Evolutionary conservation across 2,797 vertebrate species (phyloP).

Genomic region (Microcaecilia unicolor): DNA sequence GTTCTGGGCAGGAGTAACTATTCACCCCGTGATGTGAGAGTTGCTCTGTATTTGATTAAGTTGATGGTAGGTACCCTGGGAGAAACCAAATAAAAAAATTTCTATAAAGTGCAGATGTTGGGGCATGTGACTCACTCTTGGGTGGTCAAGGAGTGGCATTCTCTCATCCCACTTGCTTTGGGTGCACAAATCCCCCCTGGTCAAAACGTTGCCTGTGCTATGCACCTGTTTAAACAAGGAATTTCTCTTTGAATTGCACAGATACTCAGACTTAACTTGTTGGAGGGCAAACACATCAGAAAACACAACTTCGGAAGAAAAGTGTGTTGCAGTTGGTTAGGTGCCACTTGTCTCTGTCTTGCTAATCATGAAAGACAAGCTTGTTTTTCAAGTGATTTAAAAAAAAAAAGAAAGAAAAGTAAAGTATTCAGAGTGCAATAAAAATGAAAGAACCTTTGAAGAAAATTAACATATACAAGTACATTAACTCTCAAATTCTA

Average conservation of each 20-base stretch:
- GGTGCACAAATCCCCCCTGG: conserved; percentile 35
- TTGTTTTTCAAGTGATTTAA: no score
- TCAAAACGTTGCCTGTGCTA: conserved; percentile 33
- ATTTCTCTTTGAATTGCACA: conserved; percentile 29
- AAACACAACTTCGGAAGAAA: no score
- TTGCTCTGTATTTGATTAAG: no score
- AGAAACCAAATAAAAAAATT: conserved; percentile 11
- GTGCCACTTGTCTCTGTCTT: no score
- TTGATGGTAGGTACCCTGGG: conserved; percentile 6
- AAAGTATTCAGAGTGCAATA: no score
- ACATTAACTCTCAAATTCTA: no score
- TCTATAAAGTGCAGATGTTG: conserved; percentile 16
- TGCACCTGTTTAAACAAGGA: conserved; percentile 49
- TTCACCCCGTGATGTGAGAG: no score
- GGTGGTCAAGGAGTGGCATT: conserved; percentile 25
- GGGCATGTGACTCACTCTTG: conserved; percentile 35
- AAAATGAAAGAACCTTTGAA: no score
- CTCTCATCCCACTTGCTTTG: conserved; percentile 30
- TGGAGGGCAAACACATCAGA: not conserved
- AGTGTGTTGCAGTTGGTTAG: no score
- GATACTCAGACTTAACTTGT: not conserved
- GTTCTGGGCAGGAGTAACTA: not conserved
- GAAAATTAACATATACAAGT: no score
- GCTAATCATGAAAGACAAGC: no score
- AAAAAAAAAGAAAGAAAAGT: no score